Base-by-base conservation (phyloP, 1,140 invertebrate species). In the Euschistus heros region DNA sequence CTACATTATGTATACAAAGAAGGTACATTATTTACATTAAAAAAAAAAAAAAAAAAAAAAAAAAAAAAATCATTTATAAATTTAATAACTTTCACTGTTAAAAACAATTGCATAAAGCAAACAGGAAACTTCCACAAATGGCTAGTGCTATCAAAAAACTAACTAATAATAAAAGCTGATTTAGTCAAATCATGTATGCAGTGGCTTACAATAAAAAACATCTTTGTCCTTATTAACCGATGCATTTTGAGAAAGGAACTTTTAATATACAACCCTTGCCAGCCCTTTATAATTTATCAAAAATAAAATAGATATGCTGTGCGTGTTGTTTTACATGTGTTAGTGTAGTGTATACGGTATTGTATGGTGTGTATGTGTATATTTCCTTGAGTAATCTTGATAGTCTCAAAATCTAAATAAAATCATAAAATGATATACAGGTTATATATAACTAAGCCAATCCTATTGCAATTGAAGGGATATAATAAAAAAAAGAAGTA, bases 191-290 rank as follows among this genome's bases (percentile, higher is more conserved):
- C 3, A 54, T 54, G 50, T 22, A 54, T 7, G 18, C 18, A 54
- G 24, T 26, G 24, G 18, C 2, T 17, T 54, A 26, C 7, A 22
- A 54, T 17, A 54, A 22, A n/a, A 50, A 62, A 66, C 30, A 62
- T 62, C 57, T 62, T 63, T 47, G 15, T 26, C 62, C 22, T 54
- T 55, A 27, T 27, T 54, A 63, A 50, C 18, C 44, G 52, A 62
- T 30, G 37, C 33, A 52, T 52, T 63, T 60, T 66, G 65, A 62
- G 26, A 52, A 67, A 67, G 66, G 66, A 67, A 67, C 66, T 67
- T 67, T 63, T 24, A 67, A 67, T 57, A 57, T 57, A 46, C 52
- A 67, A 47, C 62, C 52, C 65, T 62, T 54, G 62, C 27, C 24
- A 57, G 66, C 66, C 66, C 61, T 33, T 47, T 6, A 62, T 30